Base-by-base conservation (phyloP, 2,888 invertebrate species). In the Dryocosmus kuriphilus region DNA sequence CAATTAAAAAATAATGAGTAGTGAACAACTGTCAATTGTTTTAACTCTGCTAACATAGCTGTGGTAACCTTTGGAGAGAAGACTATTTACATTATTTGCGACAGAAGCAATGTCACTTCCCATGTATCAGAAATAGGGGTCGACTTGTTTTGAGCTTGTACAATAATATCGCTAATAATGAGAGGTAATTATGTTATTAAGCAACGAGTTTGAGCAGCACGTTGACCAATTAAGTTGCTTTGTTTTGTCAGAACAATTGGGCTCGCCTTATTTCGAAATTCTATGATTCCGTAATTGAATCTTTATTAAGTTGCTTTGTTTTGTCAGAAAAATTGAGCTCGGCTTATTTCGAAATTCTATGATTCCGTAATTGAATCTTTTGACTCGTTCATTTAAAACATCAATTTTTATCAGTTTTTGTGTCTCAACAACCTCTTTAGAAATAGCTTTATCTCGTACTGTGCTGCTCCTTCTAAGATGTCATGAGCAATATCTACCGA, bases 301-400 rank as follows among this genome's bases (percentile, higher is more conserved):
- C n/a, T n/a, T n/a, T n/a, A n/a, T n/a, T n/a, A n/a, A n/a, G n/a
- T n/a, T n/a, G n/a, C n/a, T 77, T 1, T 51, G 62, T 65, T 84
- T 82, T 46, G 80, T 78, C 19, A 82, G n/a, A 11, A 65, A 30
- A 16, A 84, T 79, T 16, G 82, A 80, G 78, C 82, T 84, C 19
- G 80, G 80, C 74, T 84, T 81, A 74, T 80, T 76, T 51, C 32
- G 46, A 3, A 38, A 46, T 16, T 83, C 62, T 27, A 80, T 76
- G 11, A 51, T 30, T 24, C 80, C 78, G 57, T 80, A 82, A 77
- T 79, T 79, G 14, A 76, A 79, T 9, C 67, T 38, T 35, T 41
- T 60, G 32, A 79, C 51, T 27, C 80, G 60, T 35, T 35, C 35
- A 7, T 35, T 35, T 35, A 8, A 35, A 35, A 35, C 35, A 35